Evolutionary conservation across 1,140 invertebrate genomes (phyloP), one percentile per base, ranked within the genome.

Genomic region (Macrostomum lignano): DNA sequence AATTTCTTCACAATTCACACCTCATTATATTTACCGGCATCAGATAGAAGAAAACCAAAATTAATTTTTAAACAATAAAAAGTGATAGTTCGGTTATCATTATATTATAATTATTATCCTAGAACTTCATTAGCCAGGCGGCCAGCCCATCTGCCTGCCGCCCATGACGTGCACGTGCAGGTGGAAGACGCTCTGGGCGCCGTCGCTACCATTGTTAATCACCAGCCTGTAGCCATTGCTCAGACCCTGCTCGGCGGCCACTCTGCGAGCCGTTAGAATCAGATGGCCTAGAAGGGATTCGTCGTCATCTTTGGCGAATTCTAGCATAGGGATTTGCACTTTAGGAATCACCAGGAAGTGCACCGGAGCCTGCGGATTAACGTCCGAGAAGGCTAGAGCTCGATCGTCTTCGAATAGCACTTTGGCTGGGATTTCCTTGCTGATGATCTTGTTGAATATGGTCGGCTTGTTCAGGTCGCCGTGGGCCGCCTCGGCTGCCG

Each of bases 261-360:
- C 45, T 33, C 55, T 47, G 22, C 45, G 47, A 26, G 58, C 58
- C 14, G 50, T 35, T 7, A 56, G 17, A 17, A 62, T 26, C 7
- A 63, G 39, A 36, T 61, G 60, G 20, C 60, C 60, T 5, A 62
- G 40, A 6, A 62, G n/a, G 48, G 56, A 39, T 33, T 50, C 42
- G 44, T 55, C 79, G 1, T 49, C 61, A 42, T 79, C 72, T 33
- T 68, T 64, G n/a, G 70, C 67, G 44, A 67, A 66, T 0, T 74
- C 74, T 0, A 94, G 52, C 55, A 72, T 72, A 0, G 67, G 4
- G 42, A 94, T 86, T 1, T 70, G 68, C 52, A 84, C 88, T 25
- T 72, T 68, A 6, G 86, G 88, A 45, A 96, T 91, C 0, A 98
- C 84, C 40, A 98, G 54, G 49, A 93, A 88, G 56, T 98, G 88